These are phyloP conservation scores for Protonibea diacanthus DNA, from an alignment of 2,797 vertebrate species.

Conservation along the genomic window DNA sequence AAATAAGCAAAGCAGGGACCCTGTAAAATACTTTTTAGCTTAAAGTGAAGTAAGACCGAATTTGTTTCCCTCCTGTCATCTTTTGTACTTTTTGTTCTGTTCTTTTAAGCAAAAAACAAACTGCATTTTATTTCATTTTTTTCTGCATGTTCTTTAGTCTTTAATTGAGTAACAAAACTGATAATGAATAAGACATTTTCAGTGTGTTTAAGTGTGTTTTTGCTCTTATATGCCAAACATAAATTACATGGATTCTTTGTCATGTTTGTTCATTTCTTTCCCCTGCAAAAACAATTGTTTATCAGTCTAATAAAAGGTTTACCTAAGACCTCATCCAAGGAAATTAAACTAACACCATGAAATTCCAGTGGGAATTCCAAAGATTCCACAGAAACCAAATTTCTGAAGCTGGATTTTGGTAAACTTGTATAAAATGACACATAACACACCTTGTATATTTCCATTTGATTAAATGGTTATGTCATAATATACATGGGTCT, in stretches of 20 bases:
- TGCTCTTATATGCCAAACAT: background rate
- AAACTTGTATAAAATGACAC: background rate
- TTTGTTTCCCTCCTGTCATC: background rate
- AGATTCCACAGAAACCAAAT: background rate
- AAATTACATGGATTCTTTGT: background rate
- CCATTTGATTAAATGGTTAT: background rate
- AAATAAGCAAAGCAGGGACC: background rate
- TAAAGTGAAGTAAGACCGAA: constrained; percentile 8
- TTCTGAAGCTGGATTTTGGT: background rate
- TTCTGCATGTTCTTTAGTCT: background rate
- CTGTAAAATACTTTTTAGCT: background rate
- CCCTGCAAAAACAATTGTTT: background rate
- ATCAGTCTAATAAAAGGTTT: background rate
- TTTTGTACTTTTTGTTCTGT: background rate
- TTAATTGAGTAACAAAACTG: background rate
- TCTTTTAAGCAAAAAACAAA: too few relatives aligned
- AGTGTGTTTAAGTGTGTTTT: background rate
- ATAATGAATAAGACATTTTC: background rate
- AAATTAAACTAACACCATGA: background rate
- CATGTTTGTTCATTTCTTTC: too few relatives aligned
- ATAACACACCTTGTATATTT: background rate
- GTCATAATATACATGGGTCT: background rate
- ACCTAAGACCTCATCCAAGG: background rate
- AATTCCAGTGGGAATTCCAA: background rate
- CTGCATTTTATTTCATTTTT: too few relatives aligned